Base-by-base conservation (phyloP, 2,797 vertebrate species). In the Scolopax rusticola region DNA sequence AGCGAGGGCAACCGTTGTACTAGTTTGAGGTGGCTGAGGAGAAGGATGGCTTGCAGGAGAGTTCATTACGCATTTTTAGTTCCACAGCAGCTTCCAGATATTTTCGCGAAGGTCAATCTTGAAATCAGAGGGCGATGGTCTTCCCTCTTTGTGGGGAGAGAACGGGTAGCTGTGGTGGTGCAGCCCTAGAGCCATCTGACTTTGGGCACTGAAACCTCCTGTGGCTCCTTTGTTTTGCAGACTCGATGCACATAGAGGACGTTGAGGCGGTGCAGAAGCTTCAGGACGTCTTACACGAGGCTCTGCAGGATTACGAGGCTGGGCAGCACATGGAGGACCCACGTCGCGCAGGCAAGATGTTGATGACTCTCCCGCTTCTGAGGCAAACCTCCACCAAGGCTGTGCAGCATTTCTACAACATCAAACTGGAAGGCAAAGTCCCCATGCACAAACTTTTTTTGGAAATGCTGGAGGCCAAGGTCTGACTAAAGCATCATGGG, bases 401-500 rank as follows among this genome's bases (percentile, higher is more conserved):
- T 2, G 99, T 99, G 98, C 99, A 99, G 98, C 99, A 99, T 97
- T 99, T 99, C 98, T 99, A 99, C 99, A 99, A 99, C 98, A 99
- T 99, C 98, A 99, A 99, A 98, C 99, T 99, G 95, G 99, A 99
- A 98, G 99, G 99, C 98, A 99, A 99, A 98, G 99, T 99, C 96
- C 99, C 99, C 98, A 99, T 99, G 99, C 99, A 99, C 99, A 99
- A 99, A 99, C 99, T 99, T 96, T 99, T 99, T 99, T 98, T 99
- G 99, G 99, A 99, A 99, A 99, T 99, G 98, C 99, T 99, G 97
- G 99, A 99, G 98, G 99, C 99, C 98, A 99, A 99, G 98, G 99
- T 99, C 98, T 99, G 99, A 99, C 98, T 97, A 96, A 97, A 98
- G 98, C 97, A 95, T 98, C 97, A 96, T 75, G 89, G 97, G 97